Conservation (phyloP, 2,888 invertebrate species). For the Neoscelio sp. region DNA sequence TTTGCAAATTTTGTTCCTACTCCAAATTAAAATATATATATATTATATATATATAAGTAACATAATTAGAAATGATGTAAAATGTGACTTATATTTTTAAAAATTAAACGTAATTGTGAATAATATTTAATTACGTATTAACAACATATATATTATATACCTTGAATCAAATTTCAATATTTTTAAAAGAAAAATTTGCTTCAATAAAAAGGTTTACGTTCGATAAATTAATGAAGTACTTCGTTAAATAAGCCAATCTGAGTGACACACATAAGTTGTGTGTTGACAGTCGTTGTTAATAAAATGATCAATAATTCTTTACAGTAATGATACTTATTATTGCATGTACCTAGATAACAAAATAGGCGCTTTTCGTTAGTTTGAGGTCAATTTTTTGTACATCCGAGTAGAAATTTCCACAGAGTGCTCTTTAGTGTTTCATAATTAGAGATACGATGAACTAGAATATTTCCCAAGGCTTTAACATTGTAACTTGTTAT, state of each 20-base stretch:
- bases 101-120: too few relatives aligned
- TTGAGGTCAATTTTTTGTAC: constrained; percentile 59
- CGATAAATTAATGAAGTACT: not conserved
- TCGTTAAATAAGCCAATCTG: constrained; percentile 19
- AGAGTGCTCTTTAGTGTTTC: constrained; percentile 49
- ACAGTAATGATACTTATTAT: constrained; percentile 34
- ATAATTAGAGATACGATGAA: constrained; percentile 46
- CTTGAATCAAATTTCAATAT: too few relatives aligned
- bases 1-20: too few relatives aligned
- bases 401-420: constrained; percentile 62
- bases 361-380: constrained; percentile 48
- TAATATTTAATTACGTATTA: too few relatives aligned
- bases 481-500: too few relatives aligned
- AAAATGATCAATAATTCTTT: constrained; percentile 47
- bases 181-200: too few relatives aligned
- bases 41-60: too few relatives aligned
- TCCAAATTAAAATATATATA: too few relatives aligned
- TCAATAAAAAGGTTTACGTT: too few relatives aligned
- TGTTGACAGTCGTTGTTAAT: constrained; percentile 55
- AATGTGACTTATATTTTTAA: too few relatives aligned
- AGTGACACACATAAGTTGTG: constrained; percentile 39
- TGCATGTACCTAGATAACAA: constrained; percentile 57
- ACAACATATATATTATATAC: too few relatives aligned
- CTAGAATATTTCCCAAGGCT: constrained; percentile 30
- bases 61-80: too few relatives aligned